A percentile compares a stretch with the other conserved stretches of the same genome.
These are phyloP conservation scores for Petrophora chlorosata DNA, from an alignment of 2,888 invertebrate species.

Conservation along the genomic window DNA sequence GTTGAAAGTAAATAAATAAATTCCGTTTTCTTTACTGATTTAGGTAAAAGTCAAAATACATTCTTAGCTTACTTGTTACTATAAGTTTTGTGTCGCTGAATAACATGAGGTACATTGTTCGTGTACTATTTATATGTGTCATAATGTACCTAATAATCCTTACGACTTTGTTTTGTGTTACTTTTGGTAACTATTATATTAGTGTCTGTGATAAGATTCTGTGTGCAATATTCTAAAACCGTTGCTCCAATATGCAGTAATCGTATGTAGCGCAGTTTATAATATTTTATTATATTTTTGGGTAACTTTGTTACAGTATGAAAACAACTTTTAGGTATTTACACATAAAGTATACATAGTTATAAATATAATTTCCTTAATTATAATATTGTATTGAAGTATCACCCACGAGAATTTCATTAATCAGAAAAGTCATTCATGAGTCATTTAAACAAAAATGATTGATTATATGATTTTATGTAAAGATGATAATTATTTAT, in stretches of 20 bases:
- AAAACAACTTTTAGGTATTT: constrained; percentile 1
- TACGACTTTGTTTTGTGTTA: constrained; percentile 5
- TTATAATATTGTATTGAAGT: no score
- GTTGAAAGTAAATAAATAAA: constrained; percentile 35
- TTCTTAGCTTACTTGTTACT: background rate
- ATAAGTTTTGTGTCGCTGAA: constrained; percentile 3
- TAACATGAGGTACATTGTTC: constrained; percentile 17
- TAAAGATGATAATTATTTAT: constrained; percentile 31
- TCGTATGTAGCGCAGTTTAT: constrained; percentile 9
- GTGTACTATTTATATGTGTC: constrained; percentile 13
- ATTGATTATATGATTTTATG: background rate
- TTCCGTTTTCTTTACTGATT: constrained; percentile 16
- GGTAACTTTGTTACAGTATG: constrained; percentile 1
- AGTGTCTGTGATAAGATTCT: constrained; percentile 40
- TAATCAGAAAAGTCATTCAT: background rate
- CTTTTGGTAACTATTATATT: constrained; percentile 28
- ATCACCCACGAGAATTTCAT: no score
- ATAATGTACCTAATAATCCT: constrained; percentile 24
- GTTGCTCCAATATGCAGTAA: constrained; percentile 27
- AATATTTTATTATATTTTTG: no score
- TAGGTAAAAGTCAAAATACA: constrained; percentile 5
- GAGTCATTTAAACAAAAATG: background rate
- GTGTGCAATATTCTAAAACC: constrained; percentile 35
- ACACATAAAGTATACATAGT: background rate
- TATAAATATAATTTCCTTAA: background rate